These are phyloP conservation scores for Arion vulgaris DNA, from an alignment of 1,140 invertebrate species.

Conservation along the genomic window DNA sequence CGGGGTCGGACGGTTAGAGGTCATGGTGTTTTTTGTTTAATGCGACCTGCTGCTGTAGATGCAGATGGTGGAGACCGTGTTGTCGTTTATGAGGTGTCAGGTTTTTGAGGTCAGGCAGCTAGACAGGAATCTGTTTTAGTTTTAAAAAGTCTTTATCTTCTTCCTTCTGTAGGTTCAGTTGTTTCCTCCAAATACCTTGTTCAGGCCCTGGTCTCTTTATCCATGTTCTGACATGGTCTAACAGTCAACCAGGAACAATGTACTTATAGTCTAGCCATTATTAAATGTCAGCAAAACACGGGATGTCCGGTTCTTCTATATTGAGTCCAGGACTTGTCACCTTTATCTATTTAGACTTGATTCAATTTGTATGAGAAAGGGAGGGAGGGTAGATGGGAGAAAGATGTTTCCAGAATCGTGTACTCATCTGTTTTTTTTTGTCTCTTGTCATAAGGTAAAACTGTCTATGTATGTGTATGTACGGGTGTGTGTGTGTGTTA, in stretches of 20 bases:
- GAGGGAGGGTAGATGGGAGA: too few species aligned
- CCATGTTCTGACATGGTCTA: background rate
- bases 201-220: background rate
- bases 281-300: background rate
- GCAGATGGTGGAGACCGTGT: background rate
- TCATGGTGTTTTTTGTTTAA: background rate
- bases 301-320: too few species aligned
- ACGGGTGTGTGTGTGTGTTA: too few species aligned
- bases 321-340: too few species aligned
- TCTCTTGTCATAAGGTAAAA: too few species aligned
- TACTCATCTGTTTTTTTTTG: too few species aligned
- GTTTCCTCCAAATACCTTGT: background rate
- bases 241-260: too few species aligned
- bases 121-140: background rate
- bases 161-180: background rate
- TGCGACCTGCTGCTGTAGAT: background rate
- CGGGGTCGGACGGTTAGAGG: background rate
- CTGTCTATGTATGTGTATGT: too few species aligned
- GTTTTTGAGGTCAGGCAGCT: background rate
- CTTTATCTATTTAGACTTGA: too few species aligned
- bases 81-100: background rate
- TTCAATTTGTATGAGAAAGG: too few species aligned
- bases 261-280: too few species aligned
- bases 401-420: too few species aligned
- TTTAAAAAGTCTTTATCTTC: background rate